Percentiles rank a stretch among this genome's conserved stretches.
Conservation (phyloP, 2,113 vertebrate genomes). For the Hystrix brachyura region DNA sequence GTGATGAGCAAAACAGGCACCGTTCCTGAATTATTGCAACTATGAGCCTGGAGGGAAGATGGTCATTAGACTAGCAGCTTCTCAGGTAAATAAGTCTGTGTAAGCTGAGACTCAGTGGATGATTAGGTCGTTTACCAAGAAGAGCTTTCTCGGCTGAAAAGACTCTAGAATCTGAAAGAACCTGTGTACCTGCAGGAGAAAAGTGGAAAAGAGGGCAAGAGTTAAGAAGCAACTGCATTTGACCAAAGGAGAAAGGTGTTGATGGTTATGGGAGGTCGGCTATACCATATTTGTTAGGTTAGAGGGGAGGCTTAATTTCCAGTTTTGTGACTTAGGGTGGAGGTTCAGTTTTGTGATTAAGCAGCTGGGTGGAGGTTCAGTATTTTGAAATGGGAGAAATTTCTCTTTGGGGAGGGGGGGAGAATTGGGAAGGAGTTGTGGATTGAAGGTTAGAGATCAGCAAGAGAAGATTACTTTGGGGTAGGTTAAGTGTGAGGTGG, state of each 20-base stretch:
- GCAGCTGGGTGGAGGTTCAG: neutral
- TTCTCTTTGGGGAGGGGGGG: neutral
- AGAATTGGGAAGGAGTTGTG: neutral
- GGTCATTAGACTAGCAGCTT: too few species aligned
- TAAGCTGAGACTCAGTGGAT: neutral
- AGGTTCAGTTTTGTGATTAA: neutral
- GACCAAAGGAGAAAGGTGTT: neutral
- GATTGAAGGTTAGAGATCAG: neutral
- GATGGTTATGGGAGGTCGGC: neutral
- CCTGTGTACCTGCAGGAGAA: too few species aligned
- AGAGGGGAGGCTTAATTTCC: neutral
- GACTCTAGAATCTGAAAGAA: neutral
- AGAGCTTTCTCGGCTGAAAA: neutral
- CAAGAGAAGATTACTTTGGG: neutral
- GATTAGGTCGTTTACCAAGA: neutral
- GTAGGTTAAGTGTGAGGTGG: neutral
- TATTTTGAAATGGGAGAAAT: neutral
- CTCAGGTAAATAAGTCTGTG: neutral
- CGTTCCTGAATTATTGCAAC: neutral
- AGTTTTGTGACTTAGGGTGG: neutral
- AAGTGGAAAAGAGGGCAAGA: neutral
- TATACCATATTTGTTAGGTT: too few species aligned
- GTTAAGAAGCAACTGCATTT: neutral
- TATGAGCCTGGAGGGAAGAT: neutral
- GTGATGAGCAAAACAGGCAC: neutral